Conservation (phyloP, 2,888 invertebrate species). For the Neoascia interrupta region DNA sequence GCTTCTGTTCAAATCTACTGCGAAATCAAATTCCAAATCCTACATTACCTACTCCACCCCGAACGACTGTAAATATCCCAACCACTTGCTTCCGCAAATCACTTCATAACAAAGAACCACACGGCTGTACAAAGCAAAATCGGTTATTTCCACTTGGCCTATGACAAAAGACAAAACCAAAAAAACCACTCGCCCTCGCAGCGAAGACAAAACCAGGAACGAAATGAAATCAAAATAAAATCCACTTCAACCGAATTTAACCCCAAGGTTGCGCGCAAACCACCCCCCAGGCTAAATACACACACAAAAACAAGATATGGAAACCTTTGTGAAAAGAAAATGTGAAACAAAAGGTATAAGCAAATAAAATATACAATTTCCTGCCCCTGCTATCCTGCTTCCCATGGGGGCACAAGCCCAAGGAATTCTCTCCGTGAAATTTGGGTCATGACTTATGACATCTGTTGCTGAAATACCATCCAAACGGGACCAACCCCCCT, state of each 20-base stretch:
- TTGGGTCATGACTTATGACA: constrained; percentile 70
- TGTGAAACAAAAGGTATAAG: constrained; percentile 38
- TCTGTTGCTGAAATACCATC: constrained; percentile 60
- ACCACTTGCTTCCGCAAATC: constrained; percentile 2
- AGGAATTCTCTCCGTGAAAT: constrained; percentile 52
- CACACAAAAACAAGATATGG: background rate
- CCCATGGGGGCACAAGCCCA: background rate
- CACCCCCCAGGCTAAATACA: background rate
- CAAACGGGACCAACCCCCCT: background rate
- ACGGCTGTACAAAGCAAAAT: constrained; percentile 25
- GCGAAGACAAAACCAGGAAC: constrained; percentile 9
- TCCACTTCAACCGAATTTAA: constrained; percentile 35
- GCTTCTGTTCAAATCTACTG: too few relatives aligned
- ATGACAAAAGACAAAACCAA: constrained; percentile 26
- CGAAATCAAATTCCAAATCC: too few relatives aligned
- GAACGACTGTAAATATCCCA: too few relatives aligned
- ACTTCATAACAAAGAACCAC: constrained; percentile 18
- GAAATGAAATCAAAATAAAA: constrained; percentile 49
- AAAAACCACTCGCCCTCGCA: too few relatives aligned
- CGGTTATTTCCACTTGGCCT: constrained; percentile 57
- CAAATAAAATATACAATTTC: constrained; percentile 56
- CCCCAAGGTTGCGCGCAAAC: constrained; percentile 28
- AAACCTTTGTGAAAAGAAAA: constrained; percentile 6
- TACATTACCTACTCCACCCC: too few relatives aligned
- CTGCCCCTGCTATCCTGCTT: background rate